These are phyloP conservation scores for Megalopta genalis DNA, from an alignment of 1,140 invertebrate genomes.

Conservation along the genomic window DNA sequence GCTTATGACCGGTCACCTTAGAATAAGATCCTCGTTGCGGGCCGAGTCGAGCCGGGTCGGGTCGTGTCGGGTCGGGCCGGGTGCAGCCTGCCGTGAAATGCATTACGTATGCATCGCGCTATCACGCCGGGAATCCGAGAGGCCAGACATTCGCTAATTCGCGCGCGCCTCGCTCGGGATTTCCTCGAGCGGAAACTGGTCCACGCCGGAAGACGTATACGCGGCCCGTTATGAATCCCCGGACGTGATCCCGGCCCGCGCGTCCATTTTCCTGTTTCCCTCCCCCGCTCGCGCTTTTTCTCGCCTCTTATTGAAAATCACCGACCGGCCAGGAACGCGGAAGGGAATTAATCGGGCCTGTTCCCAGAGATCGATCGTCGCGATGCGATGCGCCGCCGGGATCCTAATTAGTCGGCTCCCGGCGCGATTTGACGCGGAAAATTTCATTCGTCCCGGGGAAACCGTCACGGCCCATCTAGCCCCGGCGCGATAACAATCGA, in stretches of 20 bases:
- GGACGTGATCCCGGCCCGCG: slow-evolving; percentile 2
- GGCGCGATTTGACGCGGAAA: slow-evolving; percentile 28
- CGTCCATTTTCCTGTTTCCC: neutral
- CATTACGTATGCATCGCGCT: slow-evolving; percentile 64
- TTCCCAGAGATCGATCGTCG: slow-evolving; percentile 43
- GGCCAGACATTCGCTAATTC: slow-evolving; percentile 59
- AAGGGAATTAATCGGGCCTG: slow-evolving; percentile 42
- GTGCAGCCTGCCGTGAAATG: slow-evolving; percentile 48
- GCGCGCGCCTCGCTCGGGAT: slow-evolving; percentile 29
- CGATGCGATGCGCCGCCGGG: slow-evolving; percentile 2
- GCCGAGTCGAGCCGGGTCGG: neutral
- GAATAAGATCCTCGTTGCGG: slow-evolving; percentile 45
- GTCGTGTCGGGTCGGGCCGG: neutral
- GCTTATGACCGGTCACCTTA: slow-evolving; percentile 16
- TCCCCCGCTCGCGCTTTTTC: slow-evolving; percentile 8
- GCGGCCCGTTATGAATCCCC: slow-evolving; percentile 49
- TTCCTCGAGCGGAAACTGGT: slow-evolving; percentile 48
- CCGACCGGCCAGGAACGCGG: too few species aligned
- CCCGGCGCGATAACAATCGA: neutral
- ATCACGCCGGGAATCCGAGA: slow-evolving; percentile 53
- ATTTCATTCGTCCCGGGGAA: slow-evolving; percentile 38
- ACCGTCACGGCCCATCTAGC: neutral
- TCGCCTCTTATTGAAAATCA: slow-evolving; percentile 35
- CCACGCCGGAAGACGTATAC: slow-evolving; percentile 19
- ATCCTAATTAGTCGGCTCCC: slow-evolving; percentile 50